Percentiles rank a stretch among this genome's conserved stretches.
Conservation (phyloP, 1,140 invertebrate species). For the Daktulosphaira vitifoliae region DNA sequence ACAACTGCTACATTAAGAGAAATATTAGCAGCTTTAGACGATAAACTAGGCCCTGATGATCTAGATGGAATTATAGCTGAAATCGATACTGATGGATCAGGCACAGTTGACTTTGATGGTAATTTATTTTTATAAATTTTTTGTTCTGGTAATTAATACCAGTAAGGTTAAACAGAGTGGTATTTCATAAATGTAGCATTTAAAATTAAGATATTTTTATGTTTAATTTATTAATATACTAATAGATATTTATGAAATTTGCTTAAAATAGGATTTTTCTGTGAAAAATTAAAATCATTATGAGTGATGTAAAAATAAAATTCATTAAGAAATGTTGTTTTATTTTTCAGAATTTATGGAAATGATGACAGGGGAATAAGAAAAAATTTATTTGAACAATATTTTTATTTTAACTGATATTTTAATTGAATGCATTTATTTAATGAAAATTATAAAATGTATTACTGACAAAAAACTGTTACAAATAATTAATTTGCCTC, state of each 20-base stretch:
- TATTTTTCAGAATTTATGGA: constrained; percentile 40
- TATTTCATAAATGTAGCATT: not conserved
- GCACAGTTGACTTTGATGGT: constrained; percentile 84
- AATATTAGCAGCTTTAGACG: constrained; percentile 80
- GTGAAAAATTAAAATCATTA: too few relatives aligned
- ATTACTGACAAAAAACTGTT: constrained; percentile 11
- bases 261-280: not conserved
- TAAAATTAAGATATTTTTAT: not conserved
- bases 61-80: constrained; percentile 86
- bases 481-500: constrained; percentile 9
- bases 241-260: not conserved
- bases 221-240: not conserved
- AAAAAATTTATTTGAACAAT: not conserved
- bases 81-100: constrained; percentile 88
- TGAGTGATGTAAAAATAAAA: too few relatives aligned
- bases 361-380: constrained; percentile 41
- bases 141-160: not conserved
- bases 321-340: constrained; percentile 3
- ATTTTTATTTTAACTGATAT: not conserved
- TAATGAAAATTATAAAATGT: constrained; percentile 24
- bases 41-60: constrained; percentile 72
- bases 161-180: not conserved
- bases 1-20: constrained; percentile 83
- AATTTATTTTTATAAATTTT: constrained; percentile 36
- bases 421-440: constrained; percentile 12